Evolutionary conservation across 2,797 vertebrate species (phyloP).

Genomic region (Antrozous pallidus): DNA sequence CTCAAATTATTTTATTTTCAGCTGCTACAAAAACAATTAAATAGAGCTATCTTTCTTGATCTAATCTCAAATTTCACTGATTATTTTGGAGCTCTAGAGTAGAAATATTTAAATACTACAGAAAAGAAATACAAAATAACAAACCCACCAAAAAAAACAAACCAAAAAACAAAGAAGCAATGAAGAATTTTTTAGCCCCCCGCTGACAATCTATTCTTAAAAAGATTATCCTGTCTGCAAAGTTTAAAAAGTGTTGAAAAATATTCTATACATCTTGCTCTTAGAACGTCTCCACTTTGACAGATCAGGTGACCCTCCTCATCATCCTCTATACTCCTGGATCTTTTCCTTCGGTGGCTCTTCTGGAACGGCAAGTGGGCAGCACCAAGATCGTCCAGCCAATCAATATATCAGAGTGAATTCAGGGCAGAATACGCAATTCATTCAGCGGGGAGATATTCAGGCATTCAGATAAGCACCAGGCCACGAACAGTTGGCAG

Average conservation of each 20-base stretch:
- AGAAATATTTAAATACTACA: constrained; percentile 77
- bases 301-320: constrained; percentile 96
- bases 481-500: constrained; percentile 91
- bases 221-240: constrained; percentile 80
- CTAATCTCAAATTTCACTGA: constrained; percentile 76
- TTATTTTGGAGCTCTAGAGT: constrained; percentile 76
- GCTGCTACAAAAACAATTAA: constrained; percentile 75
- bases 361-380: constrained; percentile 90
- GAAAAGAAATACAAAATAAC: constrained; percentile 77
- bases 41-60: constrained; percentile 76
- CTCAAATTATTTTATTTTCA: constrained; percentile 78
- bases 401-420: constrained; percentile 88
- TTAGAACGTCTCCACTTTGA: constrained; percentile 97
- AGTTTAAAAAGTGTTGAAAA: constrained; percentile 88
- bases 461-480: constrained; percentile 93
- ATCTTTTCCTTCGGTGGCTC: constrained; percentile 92
- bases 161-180: constrained; percentile 76
- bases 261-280: constrained; percentile 97
- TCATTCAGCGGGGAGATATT: constrained; percentile 93
- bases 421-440: constrained; percentile 92
- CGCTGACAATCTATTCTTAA: constrained; percentile 78
- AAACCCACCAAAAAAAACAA: constrained; percentile 76
- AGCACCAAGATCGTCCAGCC: constrained; percentile 88
- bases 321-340: constrained; percentile 97
- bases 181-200: constrained; percentile 79